Base-by-base conservation (phyloP, 2,113 vertebrate species). In the Clarias magur region DNA sequence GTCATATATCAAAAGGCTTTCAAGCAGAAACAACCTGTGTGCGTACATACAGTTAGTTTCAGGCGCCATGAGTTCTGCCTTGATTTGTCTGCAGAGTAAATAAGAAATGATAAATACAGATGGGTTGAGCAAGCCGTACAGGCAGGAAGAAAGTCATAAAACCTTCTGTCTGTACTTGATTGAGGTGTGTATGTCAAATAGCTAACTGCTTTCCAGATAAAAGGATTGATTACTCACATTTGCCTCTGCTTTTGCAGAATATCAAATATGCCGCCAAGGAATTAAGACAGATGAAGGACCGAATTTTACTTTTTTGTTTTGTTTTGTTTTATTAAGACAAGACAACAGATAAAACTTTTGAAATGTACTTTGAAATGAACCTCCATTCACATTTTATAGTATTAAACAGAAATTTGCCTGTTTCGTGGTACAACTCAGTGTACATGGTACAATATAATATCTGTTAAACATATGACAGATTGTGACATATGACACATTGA, bases 151-250 rank as follows among this genome's bases (percentile, higher is more conserved):
- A 81, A 34, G 56, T 60, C 79, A 80, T 80, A 80, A 60, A 80
- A 34, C 8, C 27, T 34, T 81, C 57, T 21, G 9, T 81, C 57
- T 81, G 27, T 16, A 80, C 54, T 57, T 80, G 16, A 79, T 27
- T 79, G 57, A 78, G 57, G 30, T 81, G 79, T 38, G 57, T 60
- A 59, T 80, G 79, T 59, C 56, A 80, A 38, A 23, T 80, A 60
- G 17, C 10, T 62, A 13, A 1, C 30, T 34, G 56, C 6, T 81
- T 60, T 30, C 57, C 17, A 81, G 57, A 81, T 81, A 38, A 81
- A 21, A 59, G 1, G 27, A 80, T 34, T 21, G 27, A 59, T 21
- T 60, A n/a, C 17, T 21, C 10, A 60, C 56, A 27, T 15, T 25
- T 76, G 54, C 25, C 78, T 54, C 30, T 78, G 48, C 25, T 11